These are phyloP conservation scores for Mastomys coucha DNA, from an alignment of 2,113 vertebrate species.

Conservation along the genomic window DNA sequence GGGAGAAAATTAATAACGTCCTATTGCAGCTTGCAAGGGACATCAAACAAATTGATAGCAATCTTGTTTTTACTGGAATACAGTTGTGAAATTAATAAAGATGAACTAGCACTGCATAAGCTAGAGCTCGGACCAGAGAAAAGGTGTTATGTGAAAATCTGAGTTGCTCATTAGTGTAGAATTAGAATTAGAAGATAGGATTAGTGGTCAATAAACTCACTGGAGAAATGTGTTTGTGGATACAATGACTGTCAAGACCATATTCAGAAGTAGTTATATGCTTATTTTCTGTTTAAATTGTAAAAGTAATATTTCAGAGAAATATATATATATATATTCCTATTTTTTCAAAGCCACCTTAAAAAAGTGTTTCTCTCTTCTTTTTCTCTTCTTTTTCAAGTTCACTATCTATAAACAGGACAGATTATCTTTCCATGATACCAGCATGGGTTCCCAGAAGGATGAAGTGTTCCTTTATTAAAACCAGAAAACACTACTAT, in stretches of 20 bases:
- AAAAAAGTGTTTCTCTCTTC: conserved; percentile 3
- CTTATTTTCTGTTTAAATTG: conserved; percentile 16
- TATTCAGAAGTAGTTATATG: not conserved
- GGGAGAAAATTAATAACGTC: conserved; percentile 74
- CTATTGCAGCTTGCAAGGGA: conserved; percentile 56
- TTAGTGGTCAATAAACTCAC: conserved; percentile 17
- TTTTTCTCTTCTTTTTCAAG: conserved; percentile 20
- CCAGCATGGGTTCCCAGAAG: not conserved
- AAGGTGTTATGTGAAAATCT: not conserved
- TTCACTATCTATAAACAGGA: not conserved
- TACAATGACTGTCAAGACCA: not conserved
- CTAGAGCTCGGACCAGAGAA: conserved; percentile 22
- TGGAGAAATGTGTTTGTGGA: conserved; percentile 17
- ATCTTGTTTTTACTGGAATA: conserved; percentile 68
- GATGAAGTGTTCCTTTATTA: conserved; percentile 28
- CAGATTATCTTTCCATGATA: not conserved
- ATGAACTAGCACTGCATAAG: conserved; percentile 7
- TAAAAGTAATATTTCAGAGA: conserved; percentile 10
- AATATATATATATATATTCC: not conserved
- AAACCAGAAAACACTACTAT: conserved; percentile 30
- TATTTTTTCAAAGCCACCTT: not conserved
- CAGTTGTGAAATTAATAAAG: conserved; percentile 61
- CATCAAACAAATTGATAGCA: conserved; percentile 66
- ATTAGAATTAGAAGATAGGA: not conserved
- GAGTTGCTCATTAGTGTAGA: not conserved